A percentile compares a stretch with the other conserved stretches of the same genome.
Evolutionary conservation across 1,140 invertebrate genomes (phyloP).

Genomic region (Daktulosphaira vitifoliae): DNA sequence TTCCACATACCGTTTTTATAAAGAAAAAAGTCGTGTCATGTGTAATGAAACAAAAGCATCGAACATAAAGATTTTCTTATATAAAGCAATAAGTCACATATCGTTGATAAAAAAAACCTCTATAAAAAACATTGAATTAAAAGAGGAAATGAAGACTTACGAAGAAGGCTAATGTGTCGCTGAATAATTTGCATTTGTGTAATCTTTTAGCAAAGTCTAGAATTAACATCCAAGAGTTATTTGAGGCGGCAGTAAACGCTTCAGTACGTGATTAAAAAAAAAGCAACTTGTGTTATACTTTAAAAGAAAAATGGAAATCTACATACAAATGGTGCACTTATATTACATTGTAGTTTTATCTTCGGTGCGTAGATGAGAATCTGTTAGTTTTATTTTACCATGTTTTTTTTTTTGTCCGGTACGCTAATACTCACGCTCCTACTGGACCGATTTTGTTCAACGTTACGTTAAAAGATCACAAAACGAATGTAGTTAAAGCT

Average conservation of each 20-base stretch:
- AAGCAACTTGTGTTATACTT: not conserved
- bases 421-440: no score
- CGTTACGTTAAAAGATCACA: no score
- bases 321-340: no score
- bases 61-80: not conserved
- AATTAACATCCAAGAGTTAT: slow-evolving; percentile 60
- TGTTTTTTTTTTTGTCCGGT: no score
- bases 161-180: slow-evolving; percentile 60
- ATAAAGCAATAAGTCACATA: no score
- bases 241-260: slow-evolving; percentile 60
- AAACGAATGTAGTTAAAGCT: no score
- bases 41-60: not conserved
- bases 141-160: not conserved
- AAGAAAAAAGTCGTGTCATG: slow-evolving; percentile 35
- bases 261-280: slow-evolving; percentile 40
- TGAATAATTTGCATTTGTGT: slow-evolving; percentile 60
- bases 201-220: slow-evolving; percentile 66
- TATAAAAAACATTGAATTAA: not conserved
- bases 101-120: no score
- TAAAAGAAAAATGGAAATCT: no score
- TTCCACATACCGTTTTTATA: slow-evolving; percentile 42
- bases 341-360: no score
- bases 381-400: no score
- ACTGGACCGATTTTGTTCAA: no score
- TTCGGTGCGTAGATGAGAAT: no score